A percentile compares a stretch with the other conserved stretches of the same genome.
Evolutionary conservation across 2,113 vertebrate genomes (phyloP).

Genomic region (Dascyllus trimaculatus): DNA sequence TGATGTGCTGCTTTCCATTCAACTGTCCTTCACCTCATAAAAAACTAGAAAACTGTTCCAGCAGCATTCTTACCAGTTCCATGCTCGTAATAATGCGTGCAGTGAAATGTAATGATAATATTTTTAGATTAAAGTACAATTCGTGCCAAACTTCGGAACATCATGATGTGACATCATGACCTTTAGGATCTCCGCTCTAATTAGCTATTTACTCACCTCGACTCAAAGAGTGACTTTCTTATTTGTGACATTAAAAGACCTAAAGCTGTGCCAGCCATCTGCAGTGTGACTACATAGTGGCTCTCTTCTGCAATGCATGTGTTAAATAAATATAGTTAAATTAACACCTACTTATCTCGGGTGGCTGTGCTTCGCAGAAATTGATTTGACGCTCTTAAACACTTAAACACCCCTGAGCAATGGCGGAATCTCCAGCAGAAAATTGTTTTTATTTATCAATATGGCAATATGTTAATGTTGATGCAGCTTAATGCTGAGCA

Average conservation of each 20-base stretch:
- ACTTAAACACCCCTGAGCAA: slow-evolving; percentile 11
- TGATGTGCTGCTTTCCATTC: neutral
- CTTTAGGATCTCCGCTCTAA: slow-evolving; percentile 5
- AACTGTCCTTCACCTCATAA: neutral
- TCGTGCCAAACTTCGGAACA: no score
- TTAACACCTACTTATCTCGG: slow-evolving; percentile 21
- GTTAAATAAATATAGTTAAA: slow-evolving; percentile 18
- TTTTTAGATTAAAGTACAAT: no score
- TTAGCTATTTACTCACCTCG: neutral
- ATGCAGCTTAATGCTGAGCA: slow-evolving; percentile 9
- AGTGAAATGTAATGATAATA: neutral
- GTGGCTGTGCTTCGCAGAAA: slow-evolving; percentile 5
- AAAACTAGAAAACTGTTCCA: neutral
- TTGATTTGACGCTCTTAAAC: slow-evolving; percentile 8
- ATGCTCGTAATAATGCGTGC: neutral
- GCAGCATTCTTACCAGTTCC: neutral
- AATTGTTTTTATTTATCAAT: slow-evolving; percentile 9
- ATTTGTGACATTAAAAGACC: slow-evolving; percentile 17
- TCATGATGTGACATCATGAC: neutral
- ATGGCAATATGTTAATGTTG: slow-evolving; percentile 11
- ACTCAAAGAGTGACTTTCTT: neutral
- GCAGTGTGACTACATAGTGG: neutral
- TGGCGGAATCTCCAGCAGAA: neutral
- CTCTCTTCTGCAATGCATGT: neutral
- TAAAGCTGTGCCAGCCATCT: neutral